Conservation (phyloP, 2,797 vertebrate species). For the Anabacerthia variegaticeps region DNA sequence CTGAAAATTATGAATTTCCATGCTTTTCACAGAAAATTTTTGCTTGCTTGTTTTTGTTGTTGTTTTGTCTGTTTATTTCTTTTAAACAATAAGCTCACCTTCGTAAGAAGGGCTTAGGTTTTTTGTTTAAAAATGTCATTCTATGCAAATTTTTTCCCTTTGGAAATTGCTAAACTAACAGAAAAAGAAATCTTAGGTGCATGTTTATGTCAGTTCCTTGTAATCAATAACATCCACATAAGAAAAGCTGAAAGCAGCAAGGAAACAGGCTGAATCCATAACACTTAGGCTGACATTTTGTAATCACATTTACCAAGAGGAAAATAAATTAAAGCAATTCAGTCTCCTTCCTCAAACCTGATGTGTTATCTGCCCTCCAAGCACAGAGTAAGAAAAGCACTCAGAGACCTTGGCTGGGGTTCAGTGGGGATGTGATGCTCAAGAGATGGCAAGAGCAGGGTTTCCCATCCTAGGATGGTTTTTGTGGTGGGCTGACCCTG, state of each 20-base stretch:
- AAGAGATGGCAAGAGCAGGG: neutral
- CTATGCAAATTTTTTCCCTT: neutral
- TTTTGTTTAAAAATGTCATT: neutral
- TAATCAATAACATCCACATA: neutral
- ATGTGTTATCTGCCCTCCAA: neutral
- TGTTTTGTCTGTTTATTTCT: neutral
- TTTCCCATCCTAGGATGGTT: neutral
- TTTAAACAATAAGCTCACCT: neutral
- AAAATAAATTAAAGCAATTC: neutral
- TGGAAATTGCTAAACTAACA: neutral
- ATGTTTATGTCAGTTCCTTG: neutral
- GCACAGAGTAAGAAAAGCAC: fast-evolving
- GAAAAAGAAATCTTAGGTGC: neutral
- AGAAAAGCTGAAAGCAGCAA: constrained; percentile 1
- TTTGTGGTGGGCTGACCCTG: neutral
- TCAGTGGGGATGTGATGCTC: neutral
- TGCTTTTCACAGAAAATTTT: neutral
- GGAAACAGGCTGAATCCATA: neutral
- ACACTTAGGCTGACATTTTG: neutral
- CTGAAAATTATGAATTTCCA: neutral
- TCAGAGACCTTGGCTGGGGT: neutral
- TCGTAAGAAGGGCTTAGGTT: neutral
- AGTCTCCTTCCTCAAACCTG: neutral
- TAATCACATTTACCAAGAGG: neutral
- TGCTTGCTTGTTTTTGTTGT: neutral